A percentile compares a stretch with the other conserved stretches of the same genome.
These are phyloP conservation scores for Manduca sexta DNA, from an alignment of 1,140 invertebrate species.

Conservation along the genomic window DNA sequence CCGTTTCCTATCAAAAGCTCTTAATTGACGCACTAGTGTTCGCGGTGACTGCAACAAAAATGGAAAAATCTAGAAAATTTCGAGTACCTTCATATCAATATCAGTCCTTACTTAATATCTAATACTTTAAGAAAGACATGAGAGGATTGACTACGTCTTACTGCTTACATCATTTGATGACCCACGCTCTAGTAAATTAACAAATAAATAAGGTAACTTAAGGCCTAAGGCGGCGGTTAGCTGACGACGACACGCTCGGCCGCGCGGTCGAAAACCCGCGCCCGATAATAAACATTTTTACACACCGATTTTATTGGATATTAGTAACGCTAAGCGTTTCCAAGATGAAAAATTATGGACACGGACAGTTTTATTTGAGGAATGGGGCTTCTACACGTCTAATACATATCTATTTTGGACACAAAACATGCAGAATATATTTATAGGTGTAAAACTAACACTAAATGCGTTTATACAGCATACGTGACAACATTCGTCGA, in stretches of 20 bases:
- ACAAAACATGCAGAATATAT: too few species aligned
- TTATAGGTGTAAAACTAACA: too few species aligned
- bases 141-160: not conserved
- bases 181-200: conserved; percentile 30
- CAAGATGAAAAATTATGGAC: too few species aligned
- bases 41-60: not conserved
- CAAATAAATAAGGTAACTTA: conserved; percentile 52
- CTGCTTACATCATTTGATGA: not conserved
- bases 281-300: too few species aligned
- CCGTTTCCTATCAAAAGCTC: conserved; percentile 4
- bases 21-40: conserved; percentile 15
- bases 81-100: conserved; percentile 42
- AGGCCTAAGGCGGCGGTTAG: not conserved
- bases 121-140: conserved; percentile 18
- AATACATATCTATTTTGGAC: too few species aligned
- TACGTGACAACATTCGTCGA: too few species aligned
- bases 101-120: conserved; percentile 61
- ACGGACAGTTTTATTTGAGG: too few species aligned
- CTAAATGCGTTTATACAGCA: too few species aligned
- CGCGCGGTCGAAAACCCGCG: not conserved
- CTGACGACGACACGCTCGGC: not conserved
- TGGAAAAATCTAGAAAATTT: conserved; percentile 6
- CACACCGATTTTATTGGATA: too few species aligned
- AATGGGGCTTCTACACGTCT: too few species aligned
- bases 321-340: too few species aligned